Conservation (phyloP, 2,797 vertebrate genomes). For the Geotrypetes seraphini region DNA sequence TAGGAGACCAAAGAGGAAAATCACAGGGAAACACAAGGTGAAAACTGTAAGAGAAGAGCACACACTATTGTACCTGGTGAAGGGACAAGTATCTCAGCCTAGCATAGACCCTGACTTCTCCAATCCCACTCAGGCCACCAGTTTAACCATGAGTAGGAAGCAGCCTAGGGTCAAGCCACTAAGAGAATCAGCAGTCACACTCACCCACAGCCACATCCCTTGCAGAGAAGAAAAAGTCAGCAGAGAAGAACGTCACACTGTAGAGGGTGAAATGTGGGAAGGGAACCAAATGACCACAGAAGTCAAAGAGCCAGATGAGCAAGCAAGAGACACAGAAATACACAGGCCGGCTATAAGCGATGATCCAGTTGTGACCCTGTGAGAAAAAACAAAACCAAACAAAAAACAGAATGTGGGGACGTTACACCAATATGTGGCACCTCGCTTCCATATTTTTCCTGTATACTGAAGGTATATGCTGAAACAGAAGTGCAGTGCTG, state of each 20-base stretch:
- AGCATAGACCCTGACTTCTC: not conserved
- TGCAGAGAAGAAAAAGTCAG: slow-evolving; percentile 70
- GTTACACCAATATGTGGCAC: too few species aligned
- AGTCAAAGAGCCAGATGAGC: slow-evolving; percentile 78
- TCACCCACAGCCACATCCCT: slow-evolving; percentile 75
- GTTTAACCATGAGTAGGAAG: too few species aligned
- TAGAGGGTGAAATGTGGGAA: slow-evolving; percentile 72
- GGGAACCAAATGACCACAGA: slow-evolving; percentile 53
- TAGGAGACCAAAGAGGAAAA: slow-evolving; percentile 84
- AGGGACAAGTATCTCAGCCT: too few species aligned
- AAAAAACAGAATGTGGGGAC: too few species aligned
- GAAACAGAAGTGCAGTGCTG: not conserved
- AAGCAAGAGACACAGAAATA: slow-evolving; percentile 83
- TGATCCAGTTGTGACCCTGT: slow-evolving; percentile 89
- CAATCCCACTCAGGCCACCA: too few species aligned
- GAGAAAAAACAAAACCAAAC: not conserved
- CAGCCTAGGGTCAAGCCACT: not conserved
- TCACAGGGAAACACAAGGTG: slow-evolving; percentile 74
- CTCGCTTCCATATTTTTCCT: too few species aligned
- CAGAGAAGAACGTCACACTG: slow-evolving; percentile 75
- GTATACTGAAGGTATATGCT: too few species aligned
- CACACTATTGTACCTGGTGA: too few species aligned
- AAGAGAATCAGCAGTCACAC: too few species aligned
- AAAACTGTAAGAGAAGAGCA: slow-evolving; percentile 60
- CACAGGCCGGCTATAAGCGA: slow-evolving; percentile 80